Evolutionary conservation across 2,797 vertebrate genomes (phyloP).

Genomic region (Graptemys geographica): DNA sequence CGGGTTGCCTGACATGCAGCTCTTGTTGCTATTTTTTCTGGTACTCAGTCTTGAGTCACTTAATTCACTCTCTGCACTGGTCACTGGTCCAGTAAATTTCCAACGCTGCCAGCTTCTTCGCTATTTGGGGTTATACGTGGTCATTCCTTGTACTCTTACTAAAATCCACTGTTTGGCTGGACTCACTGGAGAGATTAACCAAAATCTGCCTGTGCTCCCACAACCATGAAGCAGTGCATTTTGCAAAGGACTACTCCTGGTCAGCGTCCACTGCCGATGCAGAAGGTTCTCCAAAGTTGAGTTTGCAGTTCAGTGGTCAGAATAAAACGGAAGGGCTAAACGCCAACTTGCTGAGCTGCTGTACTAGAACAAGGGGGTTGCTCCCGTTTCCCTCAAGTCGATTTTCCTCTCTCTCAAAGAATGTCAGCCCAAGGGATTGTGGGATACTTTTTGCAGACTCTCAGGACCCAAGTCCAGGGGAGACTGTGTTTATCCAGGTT

Average conservation of each 20-base stretch:
- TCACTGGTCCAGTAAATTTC: not conserved
- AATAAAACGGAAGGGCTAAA: not conserved
- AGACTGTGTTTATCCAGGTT: not conserved
- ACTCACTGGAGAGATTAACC: not conserved
- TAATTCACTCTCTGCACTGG: not conserved
- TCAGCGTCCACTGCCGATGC: not conserved
- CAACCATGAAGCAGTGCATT: not conserved
- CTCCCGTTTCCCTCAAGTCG: not conserved
- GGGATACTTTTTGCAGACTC: not conserved
- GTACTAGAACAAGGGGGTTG: too few relatives aligned
- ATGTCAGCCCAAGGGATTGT: not conserved
- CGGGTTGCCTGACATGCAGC: not conserved
- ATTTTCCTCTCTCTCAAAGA: not conserved
- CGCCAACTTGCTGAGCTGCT: too few relatives aligned
- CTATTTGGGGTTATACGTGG: not conserved
- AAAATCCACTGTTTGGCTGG: not conserved
- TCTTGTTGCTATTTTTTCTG: not conserved
- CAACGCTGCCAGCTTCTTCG: not conserved
- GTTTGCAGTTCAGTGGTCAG: not conserved
- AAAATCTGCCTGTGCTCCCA: not conserved
- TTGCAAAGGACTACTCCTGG: not conserved
- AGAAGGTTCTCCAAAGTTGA: not conserved
- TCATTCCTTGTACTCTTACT: not conserved
- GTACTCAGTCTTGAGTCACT: not conserved
- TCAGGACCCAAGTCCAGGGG: not conserved